phyloP scores from a whole-genome alignment of 2,888 invertebrate genomes.

The Drosophila mettleri region DNA sequence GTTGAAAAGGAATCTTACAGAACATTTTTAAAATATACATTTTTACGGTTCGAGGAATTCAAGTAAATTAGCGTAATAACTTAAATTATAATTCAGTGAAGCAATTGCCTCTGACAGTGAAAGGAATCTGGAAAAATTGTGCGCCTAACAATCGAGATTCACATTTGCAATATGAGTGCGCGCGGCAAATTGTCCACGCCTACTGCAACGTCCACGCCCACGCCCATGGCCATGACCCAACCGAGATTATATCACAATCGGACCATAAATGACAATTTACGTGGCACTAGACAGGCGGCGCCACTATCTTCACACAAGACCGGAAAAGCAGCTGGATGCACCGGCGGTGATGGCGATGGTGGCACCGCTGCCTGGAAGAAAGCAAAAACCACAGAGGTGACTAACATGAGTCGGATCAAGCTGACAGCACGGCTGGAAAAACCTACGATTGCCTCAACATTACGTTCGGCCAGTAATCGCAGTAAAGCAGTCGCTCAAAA shows the following conservation, averaged over 20 bases:
- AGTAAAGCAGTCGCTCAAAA: constrained; percentile 18
- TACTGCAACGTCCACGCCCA: neutral
- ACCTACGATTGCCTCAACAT: constrained; percentile 59
- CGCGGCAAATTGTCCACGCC: constrained; percentile 10
- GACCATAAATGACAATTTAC: constrained; percentile 12
- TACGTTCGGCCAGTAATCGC: constrained; percentile 58
- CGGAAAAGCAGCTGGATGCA: constrained; percentile 37
- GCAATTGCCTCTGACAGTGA: neutral
- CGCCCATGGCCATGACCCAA: neutral
- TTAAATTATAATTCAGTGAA: constrained; percentile 22
- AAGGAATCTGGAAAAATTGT: constrained; percentile 40
- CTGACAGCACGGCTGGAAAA: constrained; percentile 40
- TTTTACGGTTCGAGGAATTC: constrained; percentile 8
- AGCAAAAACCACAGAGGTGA: constrained; percentile 6
- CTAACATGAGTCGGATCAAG: neutral
- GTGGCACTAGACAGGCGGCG: constrained; percentile 33
- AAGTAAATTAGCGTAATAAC: constrained; percentile 29
- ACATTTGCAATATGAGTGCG: constrained; percentile 45
- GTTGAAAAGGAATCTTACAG: neutral
- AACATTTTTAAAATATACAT: neutral
- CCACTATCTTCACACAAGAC: constrained; percentile 54
- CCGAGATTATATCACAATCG: constrained; percentile 1
- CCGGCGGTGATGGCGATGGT: constrained; percentile 68
- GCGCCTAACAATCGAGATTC: constrained; percentile 44
- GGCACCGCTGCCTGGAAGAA: constrained; percentile 50